Evolutionary conservation across 2,113 vertebrate genomes (phyloP).

Genomic region (Otus sunia): DNA sequence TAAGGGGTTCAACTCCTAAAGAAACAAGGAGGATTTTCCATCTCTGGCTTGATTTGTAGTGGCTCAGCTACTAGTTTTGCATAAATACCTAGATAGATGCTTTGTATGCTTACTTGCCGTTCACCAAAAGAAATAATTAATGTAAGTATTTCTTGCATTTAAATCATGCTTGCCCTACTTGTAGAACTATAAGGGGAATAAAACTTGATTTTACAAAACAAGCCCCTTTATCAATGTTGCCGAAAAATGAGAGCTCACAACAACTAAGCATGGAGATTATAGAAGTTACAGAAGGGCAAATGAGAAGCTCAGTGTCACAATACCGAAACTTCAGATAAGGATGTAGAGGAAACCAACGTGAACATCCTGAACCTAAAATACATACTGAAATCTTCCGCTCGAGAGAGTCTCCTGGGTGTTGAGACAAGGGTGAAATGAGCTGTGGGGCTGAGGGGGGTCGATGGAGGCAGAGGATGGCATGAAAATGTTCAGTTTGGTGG

Average conservation of each 20-base stretch:
- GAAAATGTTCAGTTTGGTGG: background rate
- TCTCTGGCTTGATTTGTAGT: background rate
- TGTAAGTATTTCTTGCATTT: conserved; percentile 46
- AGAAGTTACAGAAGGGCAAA: conserved; percentile 12
- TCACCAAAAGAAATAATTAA: conserved; percentile 50
- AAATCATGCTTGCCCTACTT: conserved; percentile 62
- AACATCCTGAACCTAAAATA: background rate
- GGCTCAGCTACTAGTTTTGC: background rate
- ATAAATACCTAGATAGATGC: background rate
- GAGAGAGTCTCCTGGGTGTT: background rate
- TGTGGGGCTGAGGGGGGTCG: fast-evolving
- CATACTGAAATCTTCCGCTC: background rate
- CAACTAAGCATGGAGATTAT: background rate
- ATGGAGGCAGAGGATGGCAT: background rate
- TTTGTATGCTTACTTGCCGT: conserved; percentile 12
- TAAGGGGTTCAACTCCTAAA: background rate
- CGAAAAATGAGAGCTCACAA: conserved; percentile 28
- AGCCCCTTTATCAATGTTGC: conserved; percentile 4
- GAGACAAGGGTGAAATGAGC: background rate
- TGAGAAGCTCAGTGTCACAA: background rate
- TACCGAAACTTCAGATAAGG: background rate
- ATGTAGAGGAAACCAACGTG: background rate
- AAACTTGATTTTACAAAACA: conserved; percentile 41
- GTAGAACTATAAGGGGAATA: conserved; percentile 57
- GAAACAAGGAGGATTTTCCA: background rate